phyloP scores from a whole-genome alignment of 2,888 invertebrate species.

The Ptilodon capucinus region DNA sequence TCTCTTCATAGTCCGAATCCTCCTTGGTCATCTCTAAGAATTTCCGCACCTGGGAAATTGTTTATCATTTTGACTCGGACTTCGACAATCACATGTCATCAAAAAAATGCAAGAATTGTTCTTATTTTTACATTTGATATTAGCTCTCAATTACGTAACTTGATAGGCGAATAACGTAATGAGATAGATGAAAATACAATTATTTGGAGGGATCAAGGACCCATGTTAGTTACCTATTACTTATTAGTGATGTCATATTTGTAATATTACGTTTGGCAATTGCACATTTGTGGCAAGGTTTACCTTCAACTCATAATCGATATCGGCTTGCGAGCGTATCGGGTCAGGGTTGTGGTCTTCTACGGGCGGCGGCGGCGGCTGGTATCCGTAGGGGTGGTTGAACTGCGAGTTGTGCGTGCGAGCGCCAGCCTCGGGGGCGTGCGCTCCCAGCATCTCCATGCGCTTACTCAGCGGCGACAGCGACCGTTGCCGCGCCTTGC shows the following conservation, averaged over 20 bases:
- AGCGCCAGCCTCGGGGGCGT: constrained; percentile 57
- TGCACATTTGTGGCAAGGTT: background rate
- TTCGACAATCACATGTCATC: no score
- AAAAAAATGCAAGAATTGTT: no score
- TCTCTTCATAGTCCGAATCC: constrained; percentile 93
- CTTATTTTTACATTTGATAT: no score
- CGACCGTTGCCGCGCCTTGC: constrained; percentile 86
- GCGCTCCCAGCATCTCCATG: constrained; percentile 87
- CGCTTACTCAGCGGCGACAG: constrained; percentile 92
- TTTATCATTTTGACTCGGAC: no score
- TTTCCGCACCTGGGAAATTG: constrained; percentile 82
- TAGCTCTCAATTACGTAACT: no score
- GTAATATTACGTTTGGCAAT: no score
- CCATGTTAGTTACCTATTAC: no score
- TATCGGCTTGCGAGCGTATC: constrained; percentile 70
- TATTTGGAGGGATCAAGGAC: no score
- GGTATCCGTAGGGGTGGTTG: constrained; percentile 85
- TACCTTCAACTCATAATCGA: constrained; percentile 86
- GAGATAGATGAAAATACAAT: no score
- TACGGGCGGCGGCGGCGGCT: constrained; percentile 81
- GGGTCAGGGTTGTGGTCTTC: constrained; percentile 65
- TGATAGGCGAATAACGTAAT: no score
- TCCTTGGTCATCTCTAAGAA: constrained; percentile 91
- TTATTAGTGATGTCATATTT: no score
- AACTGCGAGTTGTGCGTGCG: constrained; percentile 85